Evolutionary conservation across 1,140 invertebrate genomes (phyloP).

Genomic region (Cherax quadricarinatus): DNA sequence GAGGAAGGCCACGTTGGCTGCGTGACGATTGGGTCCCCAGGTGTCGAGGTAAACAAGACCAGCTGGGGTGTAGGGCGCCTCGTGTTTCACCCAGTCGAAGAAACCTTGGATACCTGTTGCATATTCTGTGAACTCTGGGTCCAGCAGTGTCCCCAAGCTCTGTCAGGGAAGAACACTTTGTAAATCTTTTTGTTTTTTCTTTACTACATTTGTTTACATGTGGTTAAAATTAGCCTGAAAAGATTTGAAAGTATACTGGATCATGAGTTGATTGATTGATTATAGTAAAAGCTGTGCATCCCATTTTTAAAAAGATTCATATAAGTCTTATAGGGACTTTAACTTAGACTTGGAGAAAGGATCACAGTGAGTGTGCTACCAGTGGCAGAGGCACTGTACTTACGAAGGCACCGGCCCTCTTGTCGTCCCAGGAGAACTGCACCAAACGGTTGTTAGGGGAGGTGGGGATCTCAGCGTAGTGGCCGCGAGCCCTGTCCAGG

Average conservation of each 20-base stretch:
- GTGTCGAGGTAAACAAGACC: conserved; percentile 79
- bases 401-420: conserved; percentile 81
- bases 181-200: no score
- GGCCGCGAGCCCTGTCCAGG: conserved; percentile 78
- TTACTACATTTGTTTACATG: no score
- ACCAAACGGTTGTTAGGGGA: conserved; percentile 75
- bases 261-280: no score
- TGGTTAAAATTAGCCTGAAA: no score
- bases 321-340: no score
- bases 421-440: conserved; percentile 81
- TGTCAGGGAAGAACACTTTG: not conserved
- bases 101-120: not conserved
- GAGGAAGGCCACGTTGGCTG: conserved; percentile 80
- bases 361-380: no score
- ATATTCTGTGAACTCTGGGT: not conserved
- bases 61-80: conserved; percentile 74
- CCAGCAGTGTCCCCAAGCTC: conserved; percentile 38
- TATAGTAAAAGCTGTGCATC: no score
- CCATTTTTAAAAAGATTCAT: no score
- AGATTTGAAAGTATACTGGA: no score
- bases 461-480: conserved; percentile 78
- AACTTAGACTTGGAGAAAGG: no score
- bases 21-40: conserved; percentile 80
- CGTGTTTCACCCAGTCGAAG: not conserved
- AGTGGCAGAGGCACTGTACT: not conserved